Base-by-base conservation (phyloP, 2,113 vertebrate genomes). In the Nesogale talazaci region DNA sequence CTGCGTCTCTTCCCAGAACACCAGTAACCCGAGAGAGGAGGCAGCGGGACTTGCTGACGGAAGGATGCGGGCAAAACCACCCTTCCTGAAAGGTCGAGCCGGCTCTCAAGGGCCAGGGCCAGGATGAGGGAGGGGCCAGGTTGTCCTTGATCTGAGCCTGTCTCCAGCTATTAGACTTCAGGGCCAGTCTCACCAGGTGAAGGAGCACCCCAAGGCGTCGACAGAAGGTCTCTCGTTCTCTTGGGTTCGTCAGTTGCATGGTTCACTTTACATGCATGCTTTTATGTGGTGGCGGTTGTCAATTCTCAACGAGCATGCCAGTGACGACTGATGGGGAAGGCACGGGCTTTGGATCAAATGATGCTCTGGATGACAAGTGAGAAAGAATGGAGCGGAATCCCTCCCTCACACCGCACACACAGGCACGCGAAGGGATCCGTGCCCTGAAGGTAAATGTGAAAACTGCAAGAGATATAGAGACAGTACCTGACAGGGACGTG, bases 151-250 rank as follows among this genome's bases (percentile, higher is more conserved):
- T 34, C 14, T 34, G 74, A 89, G 40, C 8, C 52, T 40, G 80
- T 36, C 46, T 86, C 29, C 16, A 9, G 52, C 69, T 52, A 52
- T 72, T 29, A 19, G 82, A 22, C 42, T 59, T 67, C 6, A 17
- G 31, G 52, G 27, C 27, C 1, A 19, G 17, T n/a, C n/a, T 36
- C 61, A 17, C 0, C 1, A 63, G 19, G 75, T 46, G 59, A 42
- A 0, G 14, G 17, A 42, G 34, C 1, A 22, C 38, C 34, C 20
- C 36, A 25, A 65, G 72, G n/a, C 42, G 38, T 27, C 65, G 22
- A 22, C 59, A 61, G 22, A 61, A 61, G 59, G 22, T 14, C 59
- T 61, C 3, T 20, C 59, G 6, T 16, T 61, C 59, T 61, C 22
- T 61, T 61, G 16, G 10, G 22, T 14, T 61, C 3, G 2, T 6